Percentiles rank a stretch among this genome's conserved stretches.
phyloP scores from a whole-genome alignment of 2,113 vertebrate species.

The Hipposideros armiger region DNA sequence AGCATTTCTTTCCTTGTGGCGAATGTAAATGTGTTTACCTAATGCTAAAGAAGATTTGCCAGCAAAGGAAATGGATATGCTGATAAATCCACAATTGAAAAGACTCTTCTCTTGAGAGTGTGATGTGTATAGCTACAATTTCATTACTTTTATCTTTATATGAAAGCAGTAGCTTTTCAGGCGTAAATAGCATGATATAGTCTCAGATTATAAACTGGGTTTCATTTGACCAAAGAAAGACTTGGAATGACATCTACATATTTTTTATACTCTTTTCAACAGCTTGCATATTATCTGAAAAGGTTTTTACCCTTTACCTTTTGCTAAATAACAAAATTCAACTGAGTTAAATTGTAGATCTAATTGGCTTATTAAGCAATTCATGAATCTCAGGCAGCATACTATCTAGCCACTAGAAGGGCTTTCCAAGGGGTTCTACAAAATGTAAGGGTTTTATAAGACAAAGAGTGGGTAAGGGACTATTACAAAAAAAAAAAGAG shows the following conservation, averaged over 20 bases:
- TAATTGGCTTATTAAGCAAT: background rate
- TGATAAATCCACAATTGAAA: background rate
- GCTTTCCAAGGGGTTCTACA: background rate
- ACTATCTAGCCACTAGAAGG: background rate
- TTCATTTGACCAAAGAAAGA: background rate
- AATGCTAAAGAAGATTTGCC: slow-evolving; percentile 6
- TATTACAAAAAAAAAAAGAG: no score
- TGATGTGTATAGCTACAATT: background rate
- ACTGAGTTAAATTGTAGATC: background rate
- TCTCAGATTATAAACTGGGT: background rate
- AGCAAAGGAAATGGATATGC: slow-evolving; percentile 14
- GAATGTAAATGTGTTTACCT: slow-evolving; percentile 62
- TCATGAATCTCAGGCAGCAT: background rate
- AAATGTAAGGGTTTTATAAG: background rate
- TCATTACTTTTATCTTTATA: background rate
- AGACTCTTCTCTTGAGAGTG: background rate
- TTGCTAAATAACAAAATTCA: background rate
- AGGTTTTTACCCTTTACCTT: background rate
- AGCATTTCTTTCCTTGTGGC: slow-evolving; percentile 18
- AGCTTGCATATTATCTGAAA: background rate
- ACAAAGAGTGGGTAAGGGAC: background rate
- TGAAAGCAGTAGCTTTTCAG: background rate
- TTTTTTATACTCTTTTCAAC: background rate
- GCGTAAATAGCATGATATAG: background rate
- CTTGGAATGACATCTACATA: background rate